A percentile compares a stretch with the other conserved stretches of the same genome.
Evolutionary conservation across 2,113 vertebrate genomes (phyloP).

Genomic region (Ptyas mucosa): DNA sequence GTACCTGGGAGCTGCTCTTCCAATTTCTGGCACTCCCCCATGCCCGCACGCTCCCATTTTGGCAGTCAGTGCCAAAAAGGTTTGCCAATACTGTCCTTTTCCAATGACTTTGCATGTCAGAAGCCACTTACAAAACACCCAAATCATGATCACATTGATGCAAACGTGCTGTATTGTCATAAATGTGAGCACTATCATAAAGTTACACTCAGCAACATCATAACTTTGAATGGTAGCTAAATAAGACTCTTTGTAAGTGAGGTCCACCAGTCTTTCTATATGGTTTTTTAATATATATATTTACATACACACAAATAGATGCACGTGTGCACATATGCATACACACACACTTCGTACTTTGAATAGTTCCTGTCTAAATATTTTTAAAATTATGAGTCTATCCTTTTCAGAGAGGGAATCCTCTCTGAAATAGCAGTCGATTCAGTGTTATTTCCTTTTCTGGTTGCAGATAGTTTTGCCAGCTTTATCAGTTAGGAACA

Average conservation of each 20-base stretch:
- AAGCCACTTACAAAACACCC: too few relatives aligned
- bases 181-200: neutral
- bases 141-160: too few relatives aligned
- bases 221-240: neutral
- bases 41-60: too few relatives aligned
- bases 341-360: neutral
- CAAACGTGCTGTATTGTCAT: too few relatives aligned
- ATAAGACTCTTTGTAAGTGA: neutral
- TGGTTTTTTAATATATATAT: neutral
- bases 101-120: too few relatives aligned
- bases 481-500: neutral
- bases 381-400: neutral
- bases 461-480: neutral
- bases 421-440: neutral
- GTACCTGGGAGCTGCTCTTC: too few relatives aligned
- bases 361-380: neutral
- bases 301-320: neutral
- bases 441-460: neutral
- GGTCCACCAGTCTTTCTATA: neutral
- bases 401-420: neutral
- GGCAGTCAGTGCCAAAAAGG: too few relatives aligned
- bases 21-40: too few relatives aligned
- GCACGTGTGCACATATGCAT: neutral
- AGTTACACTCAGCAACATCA: neutral
- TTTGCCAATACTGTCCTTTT: too few relatives aligned